phyloP scores from a whole-genome alignment of 2,113 vertebrate genomes.

The Rhombomys opimus region DNA sequence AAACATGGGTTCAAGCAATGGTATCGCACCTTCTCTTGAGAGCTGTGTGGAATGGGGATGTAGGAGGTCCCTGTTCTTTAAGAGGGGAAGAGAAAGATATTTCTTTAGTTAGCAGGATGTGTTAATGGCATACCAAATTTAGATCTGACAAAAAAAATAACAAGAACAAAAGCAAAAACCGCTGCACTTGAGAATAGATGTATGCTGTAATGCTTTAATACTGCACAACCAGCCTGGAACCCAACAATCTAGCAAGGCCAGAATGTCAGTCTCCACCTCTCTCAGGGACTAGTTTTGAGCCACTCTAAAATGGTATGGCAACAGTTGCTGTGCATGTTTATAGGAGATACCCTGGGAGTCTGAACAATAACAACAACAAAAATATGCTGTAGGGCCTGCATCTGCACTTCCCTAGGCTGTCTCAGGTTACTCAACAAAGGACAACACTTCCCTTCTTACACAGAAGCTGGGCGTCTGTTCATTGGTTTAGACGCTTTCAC shows the following conservation, averaged over 20 bases:
- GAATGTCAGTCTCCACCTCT: neutral
- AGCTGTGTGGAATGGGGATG: accelerated
- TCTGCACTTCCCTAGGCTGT: neutral
- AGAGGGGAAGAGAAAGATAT: neutral
- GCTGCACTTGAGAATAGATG: neutral
- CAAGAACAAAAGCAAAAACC: too few relatives aligned
- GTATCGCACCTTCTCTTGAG: neutral
- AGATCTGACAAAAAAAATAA: neutral
- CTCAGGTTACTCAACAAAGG: neutral
- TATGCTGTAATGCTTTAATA: too few relatives aligned
- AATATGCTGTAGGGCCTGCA: accelerated
- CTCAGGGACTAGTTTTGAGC: neutral
- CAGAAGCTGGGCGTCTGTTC: accelerated
- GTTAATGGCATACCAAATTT: neutral
- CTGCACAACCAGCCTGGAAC: neutral
- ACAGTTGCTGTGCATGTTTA: neutral
- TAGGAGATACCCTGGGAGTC: neutral
- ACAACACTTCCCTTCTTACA: neutral
- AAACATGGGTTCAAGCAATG: neutral
- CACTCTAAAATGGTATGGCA: neutral
- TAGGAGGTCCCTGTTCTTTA: neutral
- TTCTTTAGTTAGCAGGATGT: neutral
- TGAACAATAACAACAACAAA: neutral
- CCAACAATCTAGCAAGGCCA: too few relatives aligned
- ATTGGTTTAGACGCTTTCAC: neutral